Base-by-base conservation (phyloP, 2,888 invertebrate species). In the Rotaria sp. region DNA sequence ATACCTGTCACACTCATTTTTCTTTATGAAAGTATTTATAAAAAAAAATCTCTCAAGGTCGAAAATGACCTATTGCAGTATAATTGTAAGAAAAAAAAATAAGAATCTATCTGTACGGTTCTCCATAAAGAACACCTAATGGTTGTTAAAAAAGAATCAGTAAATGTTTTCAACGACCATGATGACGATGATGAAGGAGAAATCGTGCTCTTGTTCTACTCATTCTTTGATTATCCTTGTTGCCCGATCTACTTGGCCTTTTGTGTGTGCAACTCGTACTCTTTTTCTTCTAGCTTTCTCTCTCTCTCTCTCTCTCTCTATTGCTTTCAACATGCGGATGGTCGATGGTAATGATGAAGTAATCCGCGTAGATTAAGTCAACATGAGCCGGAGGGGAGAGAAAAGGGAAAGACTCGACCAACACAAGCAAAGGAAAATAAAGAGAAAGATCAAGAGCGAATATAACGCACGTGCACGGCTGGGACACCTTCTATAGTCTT, bases 361-460 rank as follows among this genome's bases (percentile, higher is more conserved):
- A 67, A 67, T 67, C 67, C 67, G 67, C 67, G 67, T 67, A 67
- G 67, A 67, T 67, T 67, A 67, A 67, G 35, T 67, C 67, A 67
- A 67, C 67, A 67, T 67, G 67, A 67, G 67, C 67, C 15, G 67
- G 15, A 67, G 67, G 67, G n/a, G 35, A 30, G 15, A 35, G n/a
- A 35, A 67, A 67, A 67, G 5, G 67, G 18, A 18, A 35, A 30
- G 67, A 35, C 67, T 67, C 67, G 67, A 67, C 67, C 67, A 67
- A 67, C 35, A 67, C 67, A 35, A 67, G 7, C 15, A 38, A 67
- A 67, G 67, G 21, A 67, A 35, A 35, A 67, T 67, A 35, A 35
- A 35, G 35, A 67, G 35, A 67, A 67, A 67, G 67, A 67, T 67
- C 67, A 67, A 67, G 35, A 35, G 67, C 30, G 67, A 67, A 35